Conservation (phyloP, 1,140 invertebrate species). For the Ganaspis sp. region DNA sequence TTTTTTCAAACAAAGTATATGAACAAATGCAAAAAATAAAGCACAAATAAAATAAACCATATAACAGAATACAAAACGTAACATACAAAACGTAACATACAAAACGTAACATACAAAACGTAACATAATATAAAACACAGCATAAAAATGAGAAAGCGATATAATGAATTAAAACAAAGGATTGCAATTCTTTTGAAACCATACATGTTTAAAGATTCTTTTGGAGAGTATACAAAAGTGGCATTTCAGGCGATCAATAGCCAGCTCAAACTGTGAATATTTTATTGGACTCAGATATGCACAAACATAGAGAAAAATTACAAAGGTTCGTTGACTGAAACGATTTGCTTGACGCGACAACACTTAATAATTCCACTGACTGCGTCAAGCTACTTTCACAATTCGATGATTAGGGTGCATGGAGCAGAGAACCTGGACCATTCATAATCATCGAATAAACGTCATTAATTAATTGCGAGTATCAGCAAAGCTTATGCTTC, state of each 20-base stretch:
- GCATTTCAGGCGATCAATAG: constrained; percentile 18
- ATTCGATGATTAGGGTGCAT: constrained; percentile 2
- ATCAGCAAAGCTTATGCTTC: neutral
- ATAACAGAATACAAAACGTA: too few relatives aligned
- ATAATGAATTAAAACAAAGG: too few relatives aligned
- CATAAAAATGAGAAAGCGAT: too few relatives aligned
- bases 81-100: too few relatives aligned
- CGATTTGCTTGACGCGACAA: constrained; percentile 22
- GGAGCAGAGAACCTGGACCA: neutral
- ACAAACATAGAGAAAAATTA: neutral
- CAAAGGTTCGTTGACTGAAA: constrained; percentile 7
- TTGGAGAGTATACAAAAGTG: neutral
- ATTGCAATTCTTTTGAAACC: neutral
- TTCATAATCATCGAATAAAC: constrained; percentile 13
- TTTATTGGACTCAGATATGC: neutral
- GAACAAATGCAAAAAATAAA: too few relatives aligned
- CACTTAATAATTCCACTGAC: constrained; percentile 31
- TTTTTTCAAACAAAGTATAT: too few relatives aligned
- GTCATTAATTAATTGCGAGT: constrained; percentile 25
- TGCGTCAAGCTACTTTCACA: neutral
- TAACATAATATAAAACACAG: too few relatives aligned
- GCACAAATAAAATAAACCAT: too few relatives aligned
- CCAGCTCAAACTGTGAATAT: neutral
- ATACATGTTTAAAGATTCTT: too few relatives aligned
- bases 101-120: too few relatives aligned